phyloP scores from a whole-genome alignment of 1,140 invertebrate genomes.

The Apis dorsata region DNA sequence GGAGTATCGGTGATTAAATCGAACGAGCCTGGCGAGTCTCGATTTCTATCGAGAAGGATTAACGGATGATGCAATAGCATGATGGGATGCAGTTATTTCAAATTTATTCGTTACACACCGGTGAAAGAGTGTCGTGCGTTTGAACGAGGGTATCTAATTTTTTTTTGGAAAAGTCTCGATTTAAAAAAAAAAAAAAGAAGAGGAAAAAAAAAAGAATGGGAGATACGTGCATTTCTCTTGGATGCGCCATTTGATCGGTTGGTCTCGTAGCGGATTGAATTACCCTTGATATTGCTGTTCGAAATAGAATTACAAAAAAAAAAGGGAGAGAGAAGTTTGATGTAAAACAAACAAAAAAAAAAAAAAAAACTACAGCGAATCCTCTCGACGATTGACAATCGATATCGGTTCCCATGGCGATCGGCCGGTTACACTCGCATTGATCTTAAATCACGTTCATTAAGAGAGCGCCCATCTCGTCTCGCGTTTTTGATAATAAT shows the following conservation, averaged over 20 bases:
- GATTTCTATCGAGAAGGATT: not conserved
- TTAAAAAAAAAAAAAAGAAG: not conserved
- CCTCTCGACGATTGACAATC: constrained; percentile 68
- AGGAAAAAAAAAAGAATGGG: constrained; percentile 9
- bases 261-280: constrained; percentile 39
- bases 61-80: too few relatives aligned
- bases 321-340: constrained; percentile 24
- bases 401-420: constrained; percentile 78
- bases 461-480: not conserved
- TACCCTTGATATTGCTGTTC: constrained; percentile 53
- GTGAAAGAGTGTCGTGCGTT: not conserved
- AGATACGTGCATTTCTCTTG: constrained; percentile 4
- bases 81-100: too few relatives aligned
- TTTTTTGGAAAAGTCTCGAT: not conserved
- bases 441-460: constrained; percentile 68
- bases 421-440: constrained; percentile 75
- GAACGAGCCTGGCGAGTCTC: too few relatives aligned
- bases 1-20: not conserved
- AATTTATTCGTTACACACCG: not conserved
- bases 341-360: not conserved
- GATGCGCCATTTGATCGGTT: constrained; percentile 47
- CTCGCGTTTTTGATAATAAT: not conserved
- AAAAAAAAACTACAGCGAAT: constrained; percentile 61
- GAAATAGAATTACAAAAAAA: constrained; percentile 53
- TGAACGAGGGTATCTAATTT: not conserved